Base-by-base conservation (phyloP, 2,888 invertebrate species). In the Caenorhabditis sulstoni region DNA sequence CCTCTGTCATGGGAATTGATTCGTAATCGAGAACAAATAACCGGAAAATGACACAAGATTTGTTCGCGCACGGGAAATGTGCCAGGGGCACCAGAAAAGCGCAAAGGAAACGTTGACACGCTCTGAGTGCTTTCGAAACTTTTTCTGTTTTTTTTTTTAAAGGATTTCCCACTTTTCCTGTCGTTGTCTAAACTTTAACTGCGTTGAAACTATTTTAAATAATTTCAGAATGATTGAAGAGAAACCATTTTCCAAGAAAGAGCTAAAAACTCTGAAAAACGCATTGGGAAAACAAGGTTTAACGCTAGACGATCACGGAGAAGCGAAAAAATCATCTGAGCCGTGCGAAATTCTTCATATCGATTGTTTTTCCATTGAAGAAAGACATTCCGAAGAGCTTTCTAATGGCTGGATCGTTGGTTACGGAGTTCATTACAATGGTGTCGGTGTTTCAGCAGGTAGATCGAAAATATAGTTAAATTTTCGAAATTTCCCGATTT, bases 381-480 rank as follows among this genome's bases (percentile, higher is more conserved):
- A 1, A 3, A 35, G 1, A 0, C 50, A 3, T 35, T 9, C n/a
- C n/a, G 18, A 74, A 23, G 77, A 66, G 20, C 50, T 59, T 14
- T 11, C 41, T 1, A 80, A 85, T 61, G 86, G 86, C 0, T 86
- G 86, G 86, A 61, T 80, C 44, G 64, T 86, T 16, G 86, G 86
- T 7, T 86, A 70, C 45, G 83, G 73, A 12, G 86, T 86, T 9
- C 59, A 84, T 22, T 79, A 83, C 39, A 71, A 85, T 55, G 86
- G 86, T 4, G 65, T 85, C 5, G 86, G 86, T 3, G 20, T 66
- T 22, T 65, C 77, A 3, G 53, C 44, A 16, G 41, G 53, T 53
- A 8, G 7, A 39, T 45, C 4, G 5, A 47, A n/a, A 47, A 18
- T 9, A 45, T 11, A 45, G 16, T 45, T 45, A 45, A 45, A 16